Conservation (phyloP, 2,888 invertebrate genomes). For the Cephalotes varians region DNA sequence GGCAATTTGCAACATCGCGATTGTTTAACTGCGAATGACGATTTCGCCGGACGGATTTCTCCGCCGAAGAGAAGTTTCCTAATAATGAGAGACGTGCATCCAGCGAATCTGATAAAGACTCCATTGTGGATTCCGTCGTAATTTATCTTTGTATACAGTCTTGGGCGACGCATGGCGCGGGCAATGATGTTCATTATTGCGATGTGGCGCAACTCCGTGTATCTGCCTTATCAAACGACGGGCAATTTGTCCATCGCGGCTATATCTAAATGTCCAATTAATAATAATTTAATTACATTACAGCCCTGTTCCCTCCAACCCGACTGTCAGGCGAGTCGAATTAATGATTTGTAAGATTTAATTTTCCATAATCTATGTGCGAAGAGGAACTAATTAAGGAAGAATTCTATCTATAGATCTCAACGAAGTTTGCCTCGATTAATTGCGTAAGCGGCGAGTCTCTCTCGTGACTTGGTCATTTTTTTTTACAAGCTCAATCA, state of each 20-base stretch:
- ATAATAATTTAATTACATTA: constrained; percentile 55
- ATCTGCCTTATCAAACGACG: constrained; percentile 47
- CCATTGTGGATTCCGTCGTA: constrained; percentile 36
- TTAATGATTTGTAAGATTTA: constrained; percentile 56
- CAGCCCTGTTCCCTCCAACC: constrained; percentile 10
- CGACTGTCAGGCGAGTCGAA: constrained; percentile 34
- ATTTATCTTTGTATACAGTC: constrained; percentile 36
- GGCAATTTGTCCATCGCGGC: constrained; percentile 50
- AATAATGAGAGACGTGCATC: constrained; percentile 36
- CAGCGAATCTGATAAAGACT: constrained; percentile 47
- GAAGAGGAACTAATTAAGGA: constrained; percentile 52
- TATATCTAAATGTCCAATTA: constrained; percentile 53
- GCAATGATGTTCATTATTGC: constrained; percentile 34
- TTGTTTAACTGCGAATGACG: constrained; percentile 35
- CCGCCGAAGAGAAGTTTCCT: constrained; percentile 17
- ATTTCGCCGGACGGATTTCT: constrained; percentile 11
- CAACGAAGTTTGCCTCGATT: constrained; percentile 38
- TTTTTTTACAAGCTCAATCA: constrained; percentile 19
- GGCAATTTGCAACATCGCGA: constrained; percentile 47
- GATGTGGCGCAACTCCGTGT: constrained; percentile 23
- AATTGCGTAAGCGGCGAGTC: constrained; percentile 38
- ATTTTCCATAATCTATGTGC: constrained; percentile 51
- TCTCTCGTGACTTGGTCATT: neutral
- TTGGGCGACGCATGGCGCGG: neutral
- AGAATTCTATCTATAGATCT: constrained; percentile 51